Percentiles rank a stretch among this genome's conserved stretches.
Conservation (phyloP, 92 coral and sea anemone species). For the Parazoanthus swiftii region DNA sequence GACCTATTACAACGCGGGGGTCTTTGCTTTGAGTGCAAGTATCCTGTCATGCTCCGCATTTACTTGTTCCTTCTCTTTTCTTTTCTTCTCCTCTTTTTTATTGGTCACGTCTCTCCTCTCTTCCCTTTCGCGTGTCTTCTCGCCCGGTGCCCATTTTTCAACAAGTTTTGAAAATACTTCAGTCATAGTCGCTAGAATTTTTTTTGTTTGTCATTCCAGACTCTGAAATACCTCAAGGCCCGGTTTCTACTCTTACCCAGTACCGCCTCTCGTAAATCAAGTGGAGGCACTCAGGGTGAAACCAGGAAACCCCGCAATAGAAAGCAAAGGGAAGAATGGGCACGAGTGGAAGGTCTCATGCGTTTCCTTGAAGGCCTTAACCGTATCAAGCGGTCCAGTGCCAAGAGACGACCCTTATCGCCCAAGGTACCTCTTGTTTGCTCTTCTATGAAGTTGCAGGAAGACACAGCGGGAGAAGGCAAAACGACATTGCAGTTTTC, state of each 20-base stretch:
- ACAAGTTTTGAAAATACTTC: background rate
- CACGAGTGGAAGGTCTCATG: constrained; percentile 76
- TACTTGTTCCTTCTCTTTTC: background rate
- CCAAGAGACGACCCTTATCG: constrained; percentile 54
- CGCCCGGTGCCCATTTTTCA: background rate
- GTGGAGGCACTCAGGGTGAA: constrained; percentile 42
- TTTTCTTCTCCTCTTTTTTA: background rate
- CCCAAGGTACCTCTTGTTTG: constrained; percentile 54
- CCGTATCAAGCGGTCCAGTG: constrained; percentile 75
- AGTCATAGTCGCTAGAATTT: background rate
- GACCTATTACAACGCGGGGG: no score
- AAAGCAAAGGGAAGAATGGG: constrained; percentile 51
- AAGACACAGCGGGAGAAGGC: background rate
- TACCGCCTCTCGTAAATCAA: constrained; percentile 57
- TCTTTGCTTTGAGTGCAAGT: no score
- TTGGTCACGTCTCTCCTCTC: background rate
- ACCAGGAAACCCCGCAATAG: constrained; percentile 46
- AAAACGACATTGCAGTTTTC: background rate
- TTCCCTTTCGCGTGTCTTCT: background rate
- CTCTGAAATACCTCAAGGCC: constrained; percentile 85
- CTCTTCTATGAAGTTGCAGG: background rate
- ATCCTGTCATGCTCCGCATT: no score
- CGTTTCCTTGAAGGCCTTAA: constrained; percentile 88
- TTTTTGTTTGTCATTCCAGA: constrained; percentile 49
- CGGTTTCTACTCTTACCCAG: constrained; percentile 85